These are phyloP conservation scores for Myioborus miniatus DNA, from an alignment of 2,797 vertebrate species.

Conservation along the genomic window DNA sequence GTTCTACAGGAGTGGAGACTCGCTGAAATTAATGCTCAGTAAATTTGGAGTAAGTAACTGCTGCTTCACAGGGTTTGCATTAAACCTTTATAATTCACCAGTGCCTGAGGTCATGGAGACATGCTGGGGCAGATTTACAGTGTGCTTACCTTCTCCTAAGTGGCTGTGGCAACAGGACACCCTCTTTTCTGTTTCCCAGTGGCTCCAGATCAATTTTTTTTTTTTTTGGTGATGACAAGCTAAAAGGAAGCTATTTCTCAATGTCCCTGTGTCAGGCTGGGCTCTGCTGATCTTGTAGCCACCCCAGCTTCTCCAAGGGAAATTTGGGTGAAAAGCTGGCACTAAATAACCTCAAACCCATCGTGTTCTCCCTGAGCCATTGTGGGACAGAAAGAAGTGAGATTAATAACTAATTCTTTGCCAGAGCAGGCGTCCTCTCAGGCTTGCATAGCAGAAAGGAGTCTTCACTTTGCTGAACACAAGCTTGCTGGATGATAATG, in stretches of 20 bases:
- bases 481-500: conserved; percentile 39
- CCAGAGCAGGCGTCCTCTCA: not conserved
- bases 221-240: not conserved
- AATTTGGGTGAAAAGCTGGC: not conserved
- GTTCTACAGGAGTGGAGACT: not conserved
- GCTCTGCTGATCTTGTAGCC: not conserved
- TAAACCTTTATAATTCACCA: conserved; percentile 10
- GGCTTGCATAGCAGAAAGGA: not conserved
- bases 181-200: not conserved
- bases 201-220: not conserved
- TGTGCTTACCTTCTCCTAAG: conserved; percentile 12
- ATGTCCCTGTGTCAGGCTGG: not conserved
- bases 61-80: not conserved
- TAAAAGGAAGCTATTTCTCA: not conserved
- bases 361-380: not conserved
- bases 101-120: not conserved
- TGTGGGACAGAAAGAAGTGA: not conserved
- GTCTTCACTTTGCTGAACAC: conserved; percentile 28
- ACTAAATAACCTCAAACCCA: not conserved
- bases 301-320: not conserved
- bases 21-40: not conserved
- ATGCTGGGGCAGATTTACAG: not conserved
- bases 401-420: not conserved
- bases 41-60: conserved; percentile 30
- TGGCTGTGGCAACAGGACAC: not conserved